Evolutionary conservation across 2,797 vertebrate species (phyloP).

Genomic region (Echiichthys vipera): DNA sequence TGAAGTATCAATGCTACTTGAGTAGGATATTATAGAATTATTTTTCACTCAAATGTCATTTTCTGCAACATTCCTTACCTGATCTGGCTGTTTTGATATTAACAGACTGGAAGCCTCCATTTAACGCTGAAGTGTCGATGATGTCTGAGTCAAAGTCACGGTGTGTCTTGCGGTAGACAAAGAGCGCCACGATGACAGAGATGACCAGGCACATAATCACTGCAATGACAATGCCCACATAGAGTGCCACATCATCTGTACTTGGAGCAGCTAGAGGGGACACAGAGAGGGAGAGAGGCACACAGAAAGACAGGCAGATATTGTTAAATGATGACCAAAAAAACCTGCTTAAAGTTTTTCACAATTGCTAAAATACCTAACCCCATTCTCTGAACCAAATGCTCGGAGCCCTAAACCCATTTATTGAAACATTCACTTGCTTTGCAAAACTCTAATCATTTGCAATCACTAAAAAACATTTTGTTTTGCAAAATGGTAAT

Average conservation of each 20-base stretch:
- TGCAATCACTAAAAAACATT: too few relatives aligned
- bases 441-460: too few relatives aligned
- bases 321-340: background rate
- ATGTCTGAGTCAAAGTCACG: constrained; percentile 95
- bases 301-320: background rate
- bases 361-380: too few relatives aligned
- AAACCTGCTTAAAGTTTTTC: background rate
- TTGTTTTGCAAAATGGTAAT: too few relatives aligned
- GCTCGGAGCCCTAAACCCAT: too few relatives aligned
- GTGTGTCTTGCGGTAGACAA: constrained; percentile 96
- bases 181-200: constrained; percentile 91
- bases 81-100: constrained; percentile 95
- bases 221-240: constrained; percentile 92
- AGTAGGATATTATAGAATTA: background rate
- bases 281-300: constrained; percentile 15
- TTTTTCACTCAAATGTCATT: background rate
- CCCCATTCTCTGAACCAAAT: too few relatives aligned
- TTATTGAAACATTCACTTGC: too few relatives aligned
- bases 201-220: constrained; percentile 95
- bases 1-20: background rate
- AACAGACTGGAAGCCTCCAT: constrained; percentile 95
- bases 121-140: constrained; percentile 94
- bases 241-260: constrained; percentile 92
- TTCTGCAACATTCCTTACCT: constrained; percentile 79
- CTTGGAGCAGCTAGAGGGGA: constrained; percentile 89